Evolutionary conservation across 2,797 vertebrate genomes (phyloP), one percentile per base, ranked within the genome.

Genomic region (Miichthys miiuy): DNA sequence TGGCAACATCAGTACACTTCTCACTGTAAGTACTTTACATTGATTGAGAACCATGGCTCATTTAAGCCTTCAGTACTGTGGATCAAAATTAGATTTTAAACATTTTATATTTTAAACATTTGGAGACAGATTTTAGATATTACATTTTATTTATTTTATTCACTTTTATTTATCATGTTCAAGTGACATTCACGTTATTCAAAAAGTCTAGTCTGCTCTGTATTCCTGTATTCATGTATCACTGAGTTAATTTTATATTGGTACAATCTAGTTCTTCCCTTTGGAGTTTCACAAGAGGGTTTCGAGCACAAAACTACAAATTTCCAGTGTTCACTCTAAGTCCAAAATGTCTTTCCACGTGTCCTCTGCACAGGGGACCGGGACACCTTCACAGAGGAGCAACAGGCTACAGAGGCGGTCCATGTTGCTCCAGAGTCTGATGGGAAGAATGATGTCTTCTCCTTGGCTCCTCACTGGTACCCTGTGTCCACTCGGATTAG

Each of bases 401-500:
- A 54, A 27, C 55, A 66, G 57, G 47, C 75, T 3, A 30, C n/a
- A 34, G 80, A 75, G 51, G 69, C 0, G 8, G 10, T 21, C 75
- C 27, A 54, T 46, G 10, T 34, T 0, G 14, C 74, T 51, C 55
- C 38, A 48, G 68, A 78, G 73, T 64, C 79, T 21, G 54, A 79
- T 0, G 60, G 14, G 47, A 67, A 75, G 62, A 62, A 51, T 46
- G 54, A 27, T 2, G 21, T 48, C 21, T 16, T 51, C 69, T 57
- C 81, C 25, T 18, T 68, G 76, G 76, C 63, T 68, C 66, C 77
- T 80, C 88, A 81, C 63, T 88, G 78, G 87, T 64, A 78, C 61
- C 80, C 68, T 1, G 2, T 68, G 68, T 81, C 89, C 30, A 72
- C 81, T 18, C 87, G 93, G 54, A 44, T 90, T 81, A 68, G 91